Evolutionary conservation across 2,888 invertebrate species (phyloP).

Genomic region (Mongoloraphidia duomilia): DNA sequence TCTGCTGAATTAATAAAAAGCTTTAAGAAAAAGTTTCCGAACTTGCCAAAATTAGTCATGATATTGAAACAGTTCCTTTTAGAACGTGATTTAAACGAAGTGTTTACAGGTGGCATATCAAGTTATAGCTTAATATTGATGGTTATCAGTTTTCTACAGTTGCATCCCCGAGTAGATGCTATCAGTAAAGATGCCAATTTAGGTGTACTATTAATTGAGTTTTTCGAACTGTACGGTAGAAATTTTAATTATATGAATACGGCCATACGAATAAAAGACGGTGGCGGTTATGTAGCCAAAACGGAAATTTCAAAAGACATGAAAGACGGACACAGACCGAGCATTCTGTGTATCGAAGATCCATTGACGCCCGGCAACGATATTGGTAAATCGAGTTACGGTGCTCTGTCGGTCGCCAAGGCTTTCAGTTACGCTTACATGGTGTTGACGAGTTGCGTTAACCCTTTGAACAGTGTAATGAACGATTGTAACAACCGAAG

Average conservation of each 20-base stretch:
- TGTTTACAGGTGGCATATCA: constrained; percentile 98
- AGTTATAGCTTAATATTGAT: constrained; percentile 97
- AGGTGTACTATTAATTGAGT: constrained; percentile 89
- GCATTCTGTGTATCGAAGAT: constrained; percentile 93
- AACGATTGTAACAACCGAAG: constrained; percentile 41
- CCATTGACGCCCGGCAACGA: constrained; percentile 93
- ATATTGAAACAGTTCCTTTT: constrained; percentile 97
- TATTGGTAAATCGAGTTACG: constrained; percentile 94
- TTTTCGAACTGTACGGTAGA: constrained; percentile 92
- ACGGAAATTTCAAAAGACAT: constrained; percentile 86
- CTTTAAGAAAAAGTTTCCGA: constrained; percentile 77
- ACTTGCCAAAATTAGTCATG: constrained; percentile 85
- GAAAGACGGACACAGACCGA: constrained; percentile 87
- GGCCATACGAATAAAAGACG: constrained; percentile 84
- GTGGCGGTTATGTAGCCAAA: constrained; percentile 87
- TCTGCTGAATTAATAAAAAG: constrained; percentile 91
- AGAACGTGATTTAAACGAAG: constrained; percentile 96
- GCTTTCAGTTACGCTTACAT: constrained; percentile 95
- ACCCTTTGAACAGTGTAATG: constrained; percentile 33
- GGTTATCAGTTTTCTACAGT: constrained; percentile 92
- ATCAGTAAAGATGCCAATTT: constrained; percentile 56
- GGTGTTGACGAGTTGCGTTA: constrained; percentile 63
- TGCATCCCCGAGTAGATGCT: constrained; percentile 75
- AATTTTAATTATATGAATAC: constrained; percentile 94
- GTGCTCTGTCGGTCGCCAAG: constrained; percentile 66